phyloP scores from a whole-genome alignment of 2,888 invertebrate species.

The Habroteleia sp. region DNA sequence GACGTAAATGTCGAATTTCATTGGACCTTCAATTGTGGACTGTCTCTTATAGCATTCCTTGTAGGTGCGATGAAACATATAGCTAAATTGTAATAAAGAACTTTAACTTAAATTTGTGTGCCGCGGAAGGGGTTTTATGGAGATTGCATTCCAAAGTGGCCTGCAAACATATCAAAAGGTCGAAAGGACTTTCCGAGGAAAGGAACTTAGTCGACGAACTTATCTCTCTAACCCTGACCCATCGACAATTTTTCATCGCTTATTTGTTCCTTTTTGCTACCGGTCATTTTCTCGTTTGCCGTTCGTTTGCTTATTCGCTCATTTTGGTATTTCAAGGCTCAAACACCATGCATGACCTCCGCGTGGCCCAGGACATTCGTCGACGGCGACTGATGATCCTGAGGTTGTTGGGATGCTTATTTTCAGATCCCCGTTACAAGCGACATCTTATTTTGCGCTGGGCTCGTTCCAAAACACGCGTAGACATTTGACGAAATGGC shows the following conservation, averaged over 20 bases:
- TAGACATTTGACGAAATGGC: constrained; percentile 62
- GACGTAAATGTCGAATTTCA: constrained; percentile 65
- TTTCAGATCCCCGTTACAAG: constrained; percentile 12
- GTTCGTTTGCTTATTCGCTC: constrained; percentile 1
- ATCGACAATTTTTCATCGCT: constrained; percentile 58
- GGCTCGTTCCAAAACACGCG: constrained; percentile 40
- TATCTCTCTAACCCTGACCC: constrained; percentile 59
- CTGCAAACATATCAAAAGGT: constrained; percentile 74
- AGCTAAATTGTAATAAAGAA: constrained; percentile 46
- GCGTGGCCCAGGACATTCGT: constrained; percentile 16
- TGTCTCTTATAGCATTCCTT: too few relatives aligned
- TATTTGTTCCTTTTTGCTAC: constrained; percentile 49
- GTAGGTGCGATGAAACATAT: constrained; percentile 59
- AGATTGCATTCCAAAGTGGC: constrained; percentile 76
- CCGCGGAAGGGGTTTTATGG: constrained; percentile 76
- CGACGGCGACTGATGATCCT: constrained; percentile 4
- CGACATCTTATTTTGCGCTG: constrained; percentile 41
- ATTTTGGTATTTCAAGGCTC: constrained; percentile 8
- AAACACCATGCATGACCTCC: background rate
- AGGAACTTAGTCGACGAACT: constrained; percentile 48
- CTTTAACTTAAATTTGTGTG: constrained; percentile 72
- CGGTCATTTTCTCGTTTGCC: constrained; percentile 50
- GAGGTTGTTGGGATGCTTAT: constrained; percentile 14
- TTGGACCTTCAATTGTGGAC: constrained; percentile 69
- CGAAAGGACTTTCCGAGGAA: constrained; percentile 66